Evolutionary conservation across 92 coral and sea anemone species (phyloP), one percentile per base, ranked within the genome.

Genomic region (Parazoanthus atlanticus): DNA sequence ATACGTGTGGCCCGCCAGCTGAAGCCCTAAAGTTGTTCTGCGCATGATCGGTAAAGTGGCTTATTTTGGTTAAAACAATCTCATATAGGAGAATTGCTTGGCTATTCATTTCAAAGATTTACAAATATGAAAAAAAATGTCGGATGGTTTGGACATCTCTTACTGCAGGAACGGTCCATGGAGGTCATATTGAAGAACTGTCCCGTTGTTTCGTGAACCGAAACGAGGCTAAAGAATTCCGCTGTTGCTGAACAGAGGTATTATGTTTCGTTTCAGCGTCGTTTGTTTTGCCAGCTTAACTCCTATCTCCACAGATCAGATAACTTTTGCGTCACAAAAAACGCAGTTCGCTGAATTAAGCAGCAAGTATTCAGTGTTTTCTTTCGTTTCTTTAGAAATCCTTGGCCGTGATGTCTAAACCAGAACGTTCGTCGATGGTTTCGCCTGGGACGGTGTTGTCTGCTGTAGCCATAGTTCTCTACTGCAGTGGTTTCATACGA

Each of bases 391-490:
- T 74, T 25, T n/a, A n/a, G n/a, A n/a, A 74, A 6, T 11, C 21
- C 49, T 46, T 46, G 2, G 46, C 29, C 0, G 2, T 30, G 19
- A 74, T 74, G 78, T 74, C 46, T 32, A 74, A 74, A 74, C 34
- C 78, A 74, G 78, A 74, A 33, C 6, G 47, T 2, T 74, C 78
- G 78, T 17, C 34, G 32, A 8, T 1, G 15, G 34, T 74, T 74
- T 74, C 78, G 8, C 78, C 78, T 74, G 78, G 47, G 41, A 74
- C 78, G 41, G 78, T 74, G n/a, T 33, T 74, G 43, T 74, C 78
- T 33, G 43, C 32, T 74, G 19, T 74, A 33, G 78, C 34, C 19
- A 19, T 32, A 40, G 17, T 33, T 31, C 15, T 74, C 47, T 74
- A 30, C 47, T 30, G 78, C 43, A 34, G 78, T 19, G 19, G 78